Percentiles rank a stretch among this genome's conserved stretches.
These are phyloP conservation scores for Drepana arcuata DNA, from an alignment of 1,140 invertebrate genomes.

Conservation along the genomic window DNA sequence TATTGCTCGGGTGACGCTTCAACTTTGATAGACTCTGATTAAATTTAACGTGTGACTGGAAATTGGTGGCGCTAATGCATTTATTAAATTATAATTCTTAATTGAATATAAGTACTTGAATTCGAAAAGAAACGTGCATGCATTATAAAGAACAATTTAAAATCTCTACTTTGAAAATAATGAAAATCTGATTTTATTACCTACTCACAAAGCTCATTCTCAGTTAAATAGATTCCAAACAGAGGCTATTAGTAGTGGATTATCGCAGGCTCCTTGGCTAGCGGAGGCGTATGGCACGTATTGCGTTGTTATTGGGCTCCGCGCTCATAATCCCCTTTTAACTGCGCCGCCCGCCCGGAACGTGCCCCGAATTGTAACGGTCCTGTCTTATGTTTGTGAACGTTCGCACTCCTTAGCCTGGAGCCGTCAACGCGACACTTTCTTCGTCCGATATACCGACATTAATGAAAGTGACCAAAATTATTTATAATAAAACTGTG, in stretches of 20 bases:
- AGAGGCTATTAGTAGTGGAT: slow-evolving; percentile 13
- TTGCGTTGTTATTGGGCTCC: slow-evolving; percentile 54
- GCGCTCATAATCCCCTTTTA: slow-evolving; percentile 63
- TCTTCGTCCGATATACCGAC: no score
- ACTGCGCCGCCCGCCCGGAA: slow-evolving; percentile 36
- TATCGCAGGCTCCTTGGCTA: slow-evolving; percentile 32
- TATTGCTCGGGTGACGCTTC: slow-evolving; percentile 50
- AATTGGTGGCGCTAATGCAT: slow-evolving; percentile 17
- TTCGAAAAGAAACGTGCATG: background rate
- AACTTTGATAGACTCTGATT: slow-evolving; percentile 44
- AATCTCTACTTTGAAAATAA: no score
- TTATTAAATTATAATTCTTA: slow-evolving; percentile 9
- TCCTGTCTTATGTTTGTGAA: slow-evolving; percentile 30
- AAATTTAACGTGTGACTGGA: slow-evolving; percentile 52
- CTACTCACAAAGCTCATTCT: background rate
- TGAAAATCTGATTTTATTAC: background rate
- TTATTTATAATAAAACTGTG: no score
- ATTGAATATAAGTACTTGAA: background rate
- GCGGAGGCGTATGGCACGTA: slow-evolving; percentile 31
- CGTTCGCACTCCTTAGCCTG: slow-evolving; percentile 48
- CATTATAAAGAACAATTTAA: background rate
- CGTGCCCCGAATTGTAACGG: slow-evolving; percentile 45
- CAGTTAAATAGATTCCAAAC: background rate
- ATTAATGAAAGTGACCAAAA: no score
- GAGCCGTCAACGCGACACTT: slow-evolving; percentile 12